Evolutionary conservation across 2,797 vertebrate species (phyloP), one percentile per base, ranked within the genome.

Genomic region (Cyclopterus lumpus): DNA sequence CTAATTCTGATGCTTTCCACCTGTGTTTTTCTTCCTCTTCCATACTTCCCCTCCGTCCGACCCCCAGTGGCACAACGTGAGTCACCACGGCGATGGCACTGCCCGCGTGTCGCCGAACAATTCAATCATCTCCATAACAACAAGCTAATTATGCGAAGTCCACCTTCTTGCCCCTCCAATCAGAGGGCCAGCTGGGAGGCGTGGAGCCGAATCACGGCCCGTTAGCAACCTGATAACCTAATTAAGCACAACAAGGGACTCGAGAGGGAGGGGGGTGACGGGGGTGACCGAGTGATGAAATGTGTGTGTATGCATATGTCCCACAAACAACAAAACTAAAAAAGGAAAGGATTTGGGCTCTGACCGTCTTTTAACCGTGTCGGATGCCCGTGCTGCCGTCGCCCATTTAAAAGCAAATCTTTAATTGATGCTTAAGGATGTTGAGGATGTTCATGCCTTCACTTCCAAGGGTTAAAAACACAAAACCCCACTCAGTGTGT

Each of bases 151-250:
- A 91, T 75, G 72, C 71, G 73, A 57, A 77, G 78, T 85, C 83
- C 83, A 88, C 88, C 89, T 91, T 84, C 62, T 85, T 86, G 87
- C 80, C 89, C 88, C 73, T 88, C 83, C 86, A 88, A 92, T 92
- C 90, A 88, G 83, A 87, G 80, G 83, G 81, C 87, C 87, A 86
- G 89, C 88, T 90, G 89, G 81, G 83, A 85, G 83, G 81, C 66
- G 70, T 63, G 66, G 59, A 77, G 84, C 83, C 55, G 61, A 88
- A 88, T 86, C 79, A 79, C 36, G 57, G 70, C 80, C 84, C 58
- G 86, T 88, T 86, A 90, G 84, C 84, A 88, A 91, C 89, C 89
- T 83, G 86, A 92, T 91, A 89, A 91, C 91, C 87, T 88, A 87
- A 93, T 92, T 92, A 90, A 86, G 73, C 80, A 73, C 83, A 86